Evolutionary conservation across 2,888 invertebrate genomes (phyloP).

Genomic region (Odontothrips loti): DNA sequence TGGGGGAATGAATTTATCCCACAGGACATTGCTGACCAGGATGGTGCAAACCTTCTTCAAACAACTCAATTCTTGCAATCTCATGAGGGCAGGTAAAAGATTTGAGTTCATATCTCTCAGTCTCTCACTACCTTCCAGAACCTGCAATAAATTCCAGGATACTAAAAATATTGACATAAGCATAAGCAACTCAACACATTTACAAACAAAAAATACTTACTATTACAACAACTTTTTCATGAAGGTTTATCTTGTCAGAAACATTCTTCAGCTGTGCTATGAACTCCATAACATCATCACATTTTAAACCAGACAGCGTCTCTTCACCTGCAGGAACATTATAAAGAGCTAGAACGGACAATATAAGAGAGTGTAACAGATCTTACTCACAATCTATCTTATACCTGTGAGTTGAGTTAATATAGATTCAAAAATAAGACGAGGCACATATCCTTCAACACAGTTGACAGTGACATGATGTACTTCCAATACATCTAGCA

Average conservation of each 20-base stretch:
- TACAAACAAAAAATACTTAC: constrained; percentile 39
- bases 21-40: constrained; percentile 70
- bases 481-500: constrained; percentile 55
- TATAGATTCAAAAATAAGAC: constrained; percentile 72
- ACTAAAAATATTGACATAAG: background rate
- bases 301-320: constrained; percentile 46
- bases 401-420: constrained; percentile 55
- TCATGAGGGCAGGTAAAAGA: constrained; percentile 66
- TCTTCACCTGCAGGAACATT: background rate
- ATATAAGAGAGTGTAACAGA: background rate
- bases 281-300: constrained; percentile 67
- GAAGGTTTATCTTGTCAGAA: constrained; percentile 45
- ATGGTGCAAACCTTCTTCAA: constrained; percentile 66
- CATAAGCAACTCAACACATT: background rate
- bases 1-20: constrained; percentile 73
- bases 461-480: constrained; percentile 68
- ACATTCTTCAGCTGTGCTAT: constrained; percentile 46
- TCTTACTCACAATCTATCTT: background rate
- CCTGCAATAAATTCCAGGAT: constrained; percentile 37
- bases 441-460: constrained; percentile 73
- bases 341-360: background rate
- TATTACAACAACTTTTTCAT: constrained; percentile 55
- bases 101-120: constrained; percentile 69
- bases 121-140: constrained; percentile 78
- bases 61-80: constrained; percentile 67